Percentiles rank a stretch among this genome's conserved stretches.
These are phyloP conservation scores for Cephus cinctus DNA, from an alignment of 1,140 invertebrate genomes.

Conservation along the genomic window DNA sequence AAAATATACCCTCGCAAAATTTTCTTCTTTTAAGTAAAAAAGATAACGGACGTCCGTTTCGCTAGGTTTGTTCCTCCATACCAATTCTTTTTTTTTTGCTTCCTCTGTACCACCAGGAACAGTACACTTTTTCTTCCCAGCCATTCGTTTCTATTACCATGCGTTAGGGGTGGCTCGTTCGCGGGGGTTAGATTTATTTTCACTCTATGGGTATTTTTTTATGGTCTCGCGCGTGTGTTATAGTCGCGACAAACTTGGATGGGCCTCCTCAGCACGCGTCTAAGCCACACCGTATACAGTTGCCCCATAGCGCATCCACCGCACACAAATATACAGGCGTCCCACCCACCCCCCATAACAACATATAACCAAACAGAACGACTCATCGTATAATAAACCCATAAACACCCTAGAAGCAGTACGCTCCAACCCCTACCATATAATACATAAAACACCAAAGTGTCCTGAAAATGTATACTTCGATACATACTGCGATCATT, in stretches of 20 bases:
- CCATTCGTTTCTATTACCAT: slow-evolving; percentile 54
- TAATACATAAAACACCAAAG: slow-evolving; percentile 4
- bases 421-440: slow-evolving; percentile 7
- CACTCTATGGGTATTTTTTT: slow-evolving; percentile 51
- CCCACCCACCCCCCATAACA: no score
- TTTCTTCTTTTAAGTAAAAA: no score
- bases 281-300: slow-evolving; percentile 19
- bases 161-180: slow-evolving; percentile 30
- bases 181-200: slow-evolving; percentile 53
- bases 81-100: no score
- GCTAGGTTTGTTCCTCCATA: no score
- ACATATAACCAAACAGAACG: slow-evolving; percentile 24
- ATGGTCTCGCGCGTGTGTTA: slow-evolving; percentile 36
- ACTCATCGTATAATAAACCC: slow-evolving; percentile 54
- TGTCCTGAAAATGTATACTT: not conserved
- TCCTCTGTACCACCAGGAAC: not conserved
- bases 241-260: slow-evolving; percentile 28
- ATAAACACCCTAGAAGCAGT: slow-evolving; percentile 47
- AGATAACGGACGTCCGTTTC: no score
- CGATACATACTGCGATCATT: not conserved
- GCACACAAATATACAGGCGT: slow-evolving; percentile 16
- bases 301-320: not conserved
- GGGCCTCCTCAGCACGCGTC: slow-evolving; percentile 33
- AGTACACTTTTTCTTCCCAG: slow-evolving; percentile 15
- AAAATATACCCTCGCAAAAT: no score